Evolutionary conservation across 2,113 vertebrate species (phyloP).

Genomic region (Peromyscus californicus): DNA sequence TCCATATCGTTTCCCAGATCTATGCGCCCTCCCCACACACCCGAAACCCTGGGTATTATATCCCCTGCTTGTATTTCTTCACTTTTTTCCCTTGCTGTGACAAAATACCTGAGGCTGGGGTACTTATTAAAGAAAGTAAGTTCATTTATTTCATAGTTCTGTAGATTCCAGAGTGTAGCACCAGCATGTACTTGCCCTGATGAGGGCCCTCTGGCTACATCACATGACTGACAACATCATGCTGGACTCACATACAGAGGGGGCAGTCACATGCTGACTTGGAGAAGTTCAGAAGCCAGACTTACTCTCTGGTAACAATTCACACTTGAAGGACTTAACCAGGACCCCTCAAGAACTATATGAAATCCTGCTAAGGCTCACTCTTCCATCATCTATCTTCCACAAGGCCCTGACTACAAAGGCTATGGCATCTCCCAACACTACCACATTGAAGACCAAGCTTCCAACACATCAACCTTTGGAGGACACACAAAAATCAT

Average conservation of each 20-base stretch:
- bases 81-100: not conserved
- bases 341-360: not conserved
- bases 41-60: not conserved
- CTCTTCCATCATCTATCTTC: not conserved
- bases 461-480: not conserved
- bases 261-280: not conserved
- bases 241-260: not conserved
- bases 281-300: not conserved
- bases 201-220: not conserved
- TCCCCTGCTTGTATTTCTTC: not conserved
- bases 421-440: not conserved
- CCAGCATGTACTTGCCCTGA: not conserved
- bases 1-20: not conserved
- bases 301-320: not conserved
- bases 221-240: not conserved
- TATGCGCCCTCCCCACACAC: accelerated
- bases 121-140: not conserved
- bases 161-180: not conserved
- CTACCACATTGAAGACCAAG: not conserved
- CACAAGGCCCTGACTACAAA: not conserved
- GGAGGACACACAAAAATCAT: not conserved
- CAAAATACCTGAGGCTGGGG: not conserved
- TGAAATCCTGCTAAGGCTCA: not conserved
- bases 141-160: not conserved
- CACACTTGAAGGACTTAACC: not conserved